phyloP scores from a whole-genome alignment of 1,140 invertebrate species.

The Ylistrum balloti region DNA sequence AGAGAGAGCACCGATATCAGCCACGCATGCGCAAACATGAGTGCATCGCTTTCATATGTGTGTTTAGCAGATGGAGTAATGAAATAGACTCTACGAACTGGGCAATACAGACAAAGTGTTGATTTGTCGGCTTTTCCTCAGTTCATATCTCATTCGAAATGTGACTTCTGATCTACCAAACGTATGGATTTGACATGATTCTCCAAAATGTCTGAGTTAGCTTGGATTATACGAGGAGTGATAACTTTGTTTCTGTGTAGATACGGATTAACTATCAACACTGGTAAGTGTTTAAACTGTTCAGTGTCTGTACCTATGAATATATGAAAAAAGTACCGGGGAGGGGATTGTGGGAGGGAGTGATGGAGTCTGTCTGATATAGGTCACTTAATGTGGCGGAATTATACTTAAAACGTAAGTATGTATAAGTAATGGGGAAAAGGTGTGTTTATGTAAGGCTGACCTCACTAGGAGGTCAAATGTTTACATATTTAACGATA shows the following conservation, averaged over 20 bases:
- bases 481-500: slow-evolving; percentile 1
- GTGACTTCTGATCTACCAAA: neutral
- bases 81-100: slow-evolving; percentile 25
- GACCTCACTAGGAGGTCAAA: neutral
- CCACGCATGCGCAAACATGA: slow-evolving; percentile 37
- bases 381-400: neutral
- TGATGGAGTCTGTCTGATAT: neutral
- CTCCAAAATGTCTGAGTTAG: slow-evolving; percentile 13
- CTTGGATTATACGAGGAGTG: neutral
- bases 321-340: neutral
- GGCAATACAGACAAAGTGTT: neutral
- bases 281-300: slow-evolving; percentile 19
- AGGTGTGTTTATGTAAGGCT: neutral
- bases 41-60: slow-evolving; percentile 37
- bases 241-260: slow-evolving; percentile 1
- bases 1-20: slow-evolving; percentile 37
- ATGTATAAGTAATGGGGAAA: neutral
- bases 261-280: neutral
- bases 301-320: neutral
- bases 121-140: neutral
- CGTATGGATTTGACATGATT: slow-evolving; percentile 34
- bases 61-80: slow-evolving; percentile 33
- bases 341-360: neutral
- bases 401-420: neutral
- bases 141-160: neutral